Base-by-base conservation (phyloP, 1,140 invertebrate genomes). In the Drosophila murphyi region DNA sequence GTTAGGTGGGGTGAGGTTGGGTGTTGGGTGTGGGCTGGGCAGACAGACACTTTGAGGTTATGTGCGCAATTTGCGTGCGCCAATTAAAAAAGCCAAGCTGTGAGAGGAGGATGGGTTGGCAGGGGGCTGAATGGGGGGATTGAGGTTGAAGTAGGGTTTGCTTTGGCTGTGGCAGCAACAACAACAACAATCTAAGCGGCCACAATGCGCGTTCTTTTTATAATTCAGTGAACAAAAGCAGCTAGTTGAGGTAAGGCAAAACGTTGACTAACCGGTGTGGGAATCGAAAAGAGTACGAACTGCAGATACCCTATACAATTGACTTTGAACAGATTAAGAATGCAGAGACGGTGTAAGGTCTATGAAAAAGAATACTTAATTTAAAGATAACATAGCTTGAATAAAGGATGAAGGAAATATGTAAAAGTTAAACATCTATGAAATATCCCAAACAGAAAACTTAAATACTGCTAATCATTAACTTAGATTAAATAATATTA, bases 11-110 rank as follows among this genome's bases (percentile, higher is more conserved):
- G 59, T 37, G 29, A 34, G 51, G 35, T 34, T 55, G 61, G 57
- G 63, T 37, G 68, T 57, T 37, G 47, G 52, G 76, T 43, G 64
- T n/a, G 39, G n/a, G 62, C 61, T 34, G 20, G 20, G 20, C 0
- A 43, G 57, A 56, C 70, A 76, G 63, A 72, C 80, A 80, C 51
- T 83, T 80, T 80, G 80, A 78, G 80, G 83, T 83, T 89, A 87
- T 80, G 80, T 80, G 85, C 85, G 76, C 85, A 83, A 87, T 87
- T 87, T 87, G 72, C 80, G 83, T 89, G 83, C 73, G 67, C 83
- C 85, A 88, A 88, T 88, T 88, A 89, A 83, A 83, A 80, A 41
- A 62, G 35, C 39, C 39, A 43, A 43, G 39, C 10, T 7, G 3
- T 4, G 2, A 43, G 41, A 43, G 20, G 20, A 20, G 20, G 20